Conservation (phyloP, 1,140 invertebrate genomes). For the Caenorhabditis inopinata region DNA sequence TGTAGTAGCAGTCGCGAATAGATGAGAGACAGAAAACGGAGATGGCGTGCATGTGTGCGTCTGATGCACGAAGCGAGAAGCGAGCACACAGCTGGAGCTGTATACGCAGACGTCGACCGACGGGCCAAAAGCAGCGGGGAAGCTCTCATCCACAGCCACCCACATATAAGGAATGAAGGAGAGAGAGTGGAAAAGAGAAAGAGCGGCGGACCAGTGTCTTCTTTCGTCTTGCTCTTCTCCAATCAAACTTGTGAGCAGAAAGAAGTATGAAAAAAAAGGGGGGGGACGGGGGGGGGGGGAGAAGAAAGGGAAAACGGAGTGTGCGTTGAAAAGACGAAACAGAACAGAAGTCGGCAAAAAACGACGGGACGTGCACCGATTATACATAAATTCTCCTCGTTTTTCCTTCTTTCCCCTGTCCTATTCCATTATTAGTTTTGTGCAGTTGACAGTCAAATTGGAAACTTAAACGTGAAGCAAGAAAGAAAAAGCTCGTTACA, state of each 20-base stretch:
- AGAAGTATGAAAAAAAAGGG: not conserved
- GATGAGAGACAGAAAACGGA: not conserved
- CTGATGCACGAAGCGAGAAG: not conserved
- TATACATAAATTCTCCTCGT: slow-evolving; percentile 20
- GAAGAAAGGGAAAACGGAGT: not conserved
- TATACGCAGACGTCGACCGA: not conserved
- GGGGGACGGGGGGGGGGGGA: not conserved
- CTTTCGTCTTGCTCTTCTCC: slow-evolving; percentile 18
- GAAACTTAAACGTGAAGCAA: not conserved
- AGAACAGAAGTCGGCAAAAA: slow-evolving; percentile 23
- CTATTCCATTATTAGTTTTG: not conserved
- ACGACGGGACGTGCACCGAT: slow-evolving; percentile 7
- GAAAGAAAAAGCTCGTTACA: no score
- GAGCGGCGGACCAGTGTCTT: slow-evolving; percentile 14
- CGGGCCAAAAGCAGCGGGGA: not conserved
- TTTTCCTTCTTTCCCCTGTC: not conserved
- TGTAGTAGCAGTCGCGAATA: not conserved
- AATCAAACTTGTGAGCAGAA: slow-evolving; percentile 30
- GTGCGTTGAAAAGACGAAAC: slow-evolving; percentile 4
- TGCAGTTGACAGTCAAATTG: not conserved
- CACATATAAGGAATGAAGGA: slow-evolving; percentile 19
- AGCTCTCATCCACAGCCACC: slow-evolving; percentile 25
- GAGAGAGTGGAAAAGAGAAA: slow-evolving; percentile 13
- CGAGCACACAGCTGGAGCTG: not conserved
- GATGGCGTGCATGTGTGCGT: not conserved